Conservation (phyloP, 2,797 vertebrate species). For the Sylvia borin region DNA sequence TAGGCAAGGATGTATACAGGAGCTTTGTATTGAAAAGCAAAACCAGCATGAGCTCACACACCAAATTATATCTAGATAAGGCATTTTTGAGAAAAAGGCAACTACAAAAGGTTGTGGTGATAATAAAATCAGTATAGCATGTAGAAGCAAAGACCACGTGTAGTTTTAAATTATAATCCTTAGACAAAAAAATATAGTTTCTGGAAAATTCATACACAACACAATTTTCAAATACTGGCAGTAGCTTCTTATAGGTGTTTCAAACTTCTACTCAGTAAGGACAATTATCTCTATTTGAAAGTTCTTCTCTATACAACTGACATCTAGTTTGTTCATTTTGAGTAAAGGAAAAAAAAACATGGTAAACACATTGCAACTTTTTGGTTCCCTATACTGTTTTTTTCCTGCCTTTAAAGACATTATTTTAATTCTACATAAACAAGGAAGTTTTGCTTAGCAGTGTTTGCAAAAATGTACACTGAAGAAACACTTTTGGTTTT, state of each 20-base stretch:
- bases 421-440: not conserved
- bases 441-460: not conserved
- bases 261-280: not conserved
- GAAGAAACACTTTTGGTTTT: not conserved
- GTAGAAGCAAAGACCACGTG: not conserved
- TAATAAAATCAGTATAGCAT: not conserved
- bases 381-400: not conserved
- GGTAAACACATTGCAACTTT: not conserved
- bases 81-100: not conserved
- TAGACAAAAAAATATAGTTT: not conserved
- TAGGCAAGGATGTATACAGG: not conserved
- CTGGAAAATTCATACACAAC: not conserved
- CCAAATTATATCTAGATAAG: not conserved
- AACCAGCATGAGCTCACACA: not conserved
- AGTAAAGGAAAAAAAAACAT: not conserved
- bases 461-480: not conserved
- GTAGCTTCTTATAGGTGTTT: not conserved
- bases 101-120: not conserved
- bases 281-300: not conserved
- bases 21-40: not conserved
- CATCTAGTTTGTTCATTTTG: not conserved
- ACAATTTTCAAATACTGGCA: not conserved
- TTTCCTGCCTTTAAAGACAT: not conserved
- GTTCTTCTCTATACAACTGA: not conserved
- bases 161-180: not conserved